Evolutionary conservation across 2,113 vertebrate species (phyloP).

Genomic region (Leptodactylus fuscus): DNA sequence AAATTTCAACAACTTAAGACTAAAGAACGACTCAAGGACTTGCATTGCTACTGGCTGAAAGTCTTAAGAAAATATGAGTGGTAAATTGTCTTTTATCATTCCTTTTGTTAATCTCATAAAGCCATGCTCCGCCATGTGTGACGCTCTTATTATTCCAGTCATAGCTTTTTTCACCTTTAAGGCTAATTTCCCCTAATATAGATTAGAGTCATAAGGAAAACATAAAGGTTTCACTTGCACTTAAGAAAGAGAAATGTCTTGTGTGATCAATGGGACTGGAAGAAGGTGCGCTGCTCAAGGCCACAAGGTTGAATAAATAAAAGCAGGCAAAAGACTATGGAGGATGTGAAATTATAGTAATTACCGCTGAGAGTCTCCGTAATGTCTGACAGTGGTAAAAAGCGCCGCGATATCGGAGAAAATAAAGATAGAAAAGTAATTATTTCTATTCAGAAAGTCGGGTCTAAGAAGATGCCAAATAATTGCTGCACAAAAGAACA

Average conservation of each 20-base stretch:
- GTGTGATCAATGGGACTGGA: not conserved
- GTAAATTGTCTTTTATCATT: no score
- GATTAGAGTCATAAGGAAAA: no score
- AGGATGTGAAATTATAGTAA: not conserved
- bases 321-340: constrained; percentile 2
- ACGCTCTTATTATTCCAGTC: no score
- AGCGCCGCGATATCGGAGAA: constrained; percentile 1
- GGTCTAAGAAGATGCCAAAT: constrained; percentile 25
- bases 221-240: no score
- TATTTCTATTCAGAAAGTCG: constrained; percentile 27
- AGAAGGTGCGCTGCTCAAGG: not conserved
- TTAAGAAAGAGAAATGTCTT: not conserved
- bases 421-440: constrained; percentile 44
- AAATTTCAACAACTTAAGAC: no score
- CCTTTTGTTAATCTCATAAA: no score
- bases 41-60: no score
- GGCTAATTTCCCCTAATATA: no score
- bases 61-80: no score
- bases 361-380: constrained; percentile 15
- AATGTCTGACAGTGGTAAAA: constrained; percentile 11
- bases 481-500: constrained; percentile 38
- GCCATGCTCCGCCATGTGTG: no score
- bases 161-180: no score
- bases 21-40: no score
- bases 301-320: constrained; percentile 40